Evolutionary conservation across 2,797 vertebrate species (phyloP), one percentile per base, ranked within the genome.

Genomic region (Synanceia verrucosa): DNA sequence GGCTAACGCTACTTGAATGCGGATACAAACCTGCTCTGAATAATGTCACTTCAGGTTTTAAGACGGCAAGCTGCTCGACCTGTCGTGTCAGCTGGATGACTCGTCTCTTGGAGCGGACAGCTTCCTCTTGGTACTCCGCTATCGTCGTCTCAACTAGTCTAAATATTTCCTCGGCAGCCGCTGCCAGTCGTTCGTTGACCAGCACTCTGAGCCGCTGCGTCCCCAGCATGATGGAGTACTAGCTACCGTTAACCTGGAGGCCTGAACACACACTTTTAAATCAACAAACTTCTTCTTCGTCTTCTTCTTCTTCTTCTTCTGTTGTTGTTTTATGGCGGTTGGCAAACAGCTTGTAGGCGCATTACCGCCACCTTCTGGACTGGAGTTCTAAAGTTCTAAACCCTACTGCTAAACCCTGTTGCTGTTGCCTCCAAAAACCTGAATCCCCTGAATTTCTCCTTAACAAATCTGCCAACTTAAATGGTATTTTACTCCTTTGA

Each of bases 131-230:
- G 29, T 70, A 70, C 39, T 66, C 76, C 3, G 26, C 11, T 16
- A 79, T 51, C 0, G 73, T 77, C 23, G 11, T 67, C 28, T 80
- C 81, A 2, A 80, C 67, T 0, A 84, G 70, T 4, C 36, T 63
- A 8, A 61, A 61, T 21, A 84, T 78, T 5, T 84, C 70, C 43
- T 77, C 73, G 0, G 55, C 63, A 26, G 77, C 69, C 31, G 58
- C 46, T 0, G 50, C 19, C 12, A 78, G 70, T 1, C 79, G 70
- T 53, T 79, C 33, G n/a, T 24, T 58, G 16, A 83, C 52, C 50
- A 63, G 46, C 31, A 53, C 11, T 14, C 65, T 71, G 9, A 82
- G 75, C 46, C 47, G 53, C 66, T 41, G 24, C 6, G 47, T 47
- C 1, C 12, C 39, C 9, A 56, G 4, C 74, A 70, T 70, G n/a